Percentiles rank a stretch among this genome's conserved stretches.
Conservation (phyloP, 2,888 invertebrate genomes). For the Atethmia centrago region DNA sequence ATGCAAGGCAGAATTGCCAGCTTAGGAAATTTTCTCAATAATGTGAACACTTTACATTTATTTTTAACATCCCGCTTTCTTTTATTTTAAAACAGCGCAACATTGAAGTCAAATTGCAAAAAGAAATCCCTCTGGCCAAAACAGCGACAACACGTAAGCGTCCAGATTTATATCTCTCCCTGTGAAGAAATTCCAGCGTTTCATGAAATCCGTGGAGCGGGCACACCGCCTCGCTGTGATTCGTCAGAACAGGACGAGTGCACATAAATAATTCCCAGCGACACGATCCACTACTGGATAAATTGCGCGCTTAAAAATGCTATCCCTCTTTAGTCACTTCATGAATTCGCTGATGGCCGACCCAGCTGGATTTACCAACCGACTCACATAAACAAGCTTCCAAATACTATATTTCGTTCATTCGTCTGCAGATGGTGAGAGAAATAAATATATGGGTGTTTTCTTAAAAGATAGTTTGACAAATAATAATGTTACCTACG, state of each 20-base stretch:
- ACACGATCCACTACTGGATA: conserved; percentile 73
- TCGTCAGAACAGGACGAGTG: conserved; percentile 70
- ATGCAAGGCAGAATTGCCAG: background rate
- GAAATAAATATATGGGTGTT: conserved; percentile 20
- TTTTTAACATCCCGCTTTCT: conserved; percentile 9
- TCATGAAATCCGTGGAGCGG: conserved; percentile 56
- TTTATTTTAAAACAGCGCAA: conserved; percentile 3
- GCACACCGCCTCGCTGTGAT: conserved; percentile 66
- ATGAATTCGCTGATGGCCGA: conserved; percentile 77
- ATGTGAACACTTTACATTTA: conserved; percentile 27
- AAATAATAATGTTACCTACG: conserved; percentile 17
- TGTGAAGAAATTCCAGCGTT: conserved; percentile 53
- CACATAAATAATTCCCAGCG: conserved; percentile 77
- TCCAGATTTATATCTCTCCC: conserved; percentile 36
- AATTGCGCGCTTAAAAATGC: conserved; percentile 80
- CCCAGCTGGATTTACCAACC: conserved; percentile 67
- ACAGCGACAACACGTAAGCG: conserved; percentile 28
- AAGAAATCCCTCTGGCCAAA: conserved; percentile 18
- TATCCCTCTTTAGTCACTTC: conserved; percentile 80
- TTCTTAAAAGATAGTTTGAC: conserved; percentile 10
- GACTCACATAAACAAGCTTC: conserved; percentile 49
- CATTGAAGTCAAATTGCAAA: conserved; percentile 25
- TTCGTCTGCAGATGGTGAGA: conserved; percentile 32
- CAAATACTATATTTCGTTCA: conserved; percentile 41
- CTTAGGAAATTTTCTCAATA: conserved; percentile 6